A percentile compares a stretch with the other conserved stretches of the same genome.
Conservation (phyloP, 2,797 vertebrate species). For the Rhinella marina region DNA sequence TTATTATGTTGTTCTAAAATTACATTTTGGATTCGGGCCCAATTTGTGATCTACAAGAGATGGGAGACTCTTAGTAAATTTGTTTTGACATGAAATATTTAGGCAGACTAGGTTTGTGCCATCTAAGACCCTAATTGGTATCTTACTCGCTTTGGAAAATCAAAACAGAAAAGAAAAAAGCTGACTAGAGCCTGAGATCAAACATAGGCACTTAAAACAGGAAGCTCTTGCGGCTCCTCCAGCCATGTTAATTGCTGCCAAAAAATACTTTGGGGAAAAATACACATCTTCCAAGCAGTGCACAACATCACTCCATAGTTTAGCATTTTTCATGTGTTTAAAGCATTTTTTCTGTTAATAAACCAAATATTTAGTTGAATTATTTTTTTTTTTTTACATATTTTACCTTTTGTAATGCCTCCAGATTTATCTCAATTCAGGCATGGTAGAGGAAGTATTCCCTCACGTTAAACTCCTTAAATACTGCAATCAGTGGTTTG, state of each 20-base stretch:
- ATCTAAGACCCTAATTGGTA: conserved; percentile 53
- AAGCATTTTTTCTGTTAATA: not conserved
- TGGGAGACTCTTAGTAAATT: conserved; percentile 51
- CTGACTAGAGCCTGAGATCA: conserved; percentile 24
- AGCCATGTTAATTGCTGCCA: conserved; percentile 37
- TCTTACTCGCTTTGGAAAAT: conserved; percentile 25
- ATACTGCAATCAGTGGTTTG: no score
- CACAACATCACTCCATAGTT: not conserved
- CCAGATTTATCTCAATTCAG: no score
- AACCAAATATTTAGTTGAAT: not conserved
- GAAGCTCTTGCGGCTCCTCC: not conserved
- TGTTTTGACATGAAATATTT: conserved; percentile 46
- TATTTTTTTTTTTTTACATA: not conserved
- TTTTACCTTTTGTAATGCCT: no score
- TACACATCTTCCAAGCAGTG: not conserved
- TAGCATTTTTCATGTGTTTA: not conserved
- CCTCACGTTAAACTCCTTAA: no score
- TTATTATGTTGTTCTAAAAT: conserved; percentile 37
- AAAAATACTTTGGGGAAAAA: conserved; percentile 11
- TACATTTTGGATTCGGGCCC: conserved; percentile 22
- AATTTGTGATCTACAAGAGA: conserved; percentile 15
- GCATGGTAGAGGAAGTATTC: no score
- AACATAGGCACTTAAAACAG: conserved; percentile 28
- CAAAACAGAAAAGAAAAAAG: conserved; percentile 15
- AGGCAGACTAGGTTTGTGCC: conserved; percentile 10